Conservation (phyloP, 2,888 invertebrate species). For the Miltochrista miniata region DNA sequence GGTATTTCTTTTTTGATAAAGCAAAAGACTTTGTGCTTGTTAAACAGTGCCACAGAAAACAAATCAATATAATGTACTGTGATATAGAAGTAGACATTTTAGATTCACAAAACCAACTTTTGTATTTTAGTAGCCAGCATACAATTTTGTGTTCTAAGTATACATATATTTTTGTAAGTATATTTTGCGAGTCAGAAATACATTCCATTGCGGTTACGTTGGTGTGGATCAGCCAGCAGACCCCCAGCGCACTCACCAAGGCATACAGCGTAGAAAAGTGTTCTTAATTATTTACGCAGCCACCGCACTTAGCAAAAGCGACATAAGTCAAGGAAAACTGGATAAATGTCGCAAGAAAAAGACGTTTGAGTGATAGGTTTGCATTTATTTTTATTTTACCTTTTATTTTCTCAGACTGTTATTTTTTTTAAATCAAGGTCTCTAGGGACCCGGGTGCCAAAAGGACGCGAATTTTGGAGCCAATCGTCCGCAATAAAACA, state of each 20-base stretch:
- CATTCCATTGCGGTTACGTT: slow-evolving; percentile 21
- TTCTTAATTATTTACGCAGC: slow-evolving; percentile 74
- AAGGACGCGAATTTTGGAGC: slow-evolving; percentile 47
- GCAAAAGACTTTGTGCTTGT: too few species aligned
- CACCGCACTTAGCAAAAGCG: slow-evolving; percentile 56
- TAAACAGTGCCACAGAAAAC: too few species aligned
- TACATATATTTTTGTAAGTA: too few species aligned
- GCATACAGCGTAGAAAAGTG: slow-evolving; percentile 59
- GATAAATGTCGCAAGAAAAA: slow-evolving; percentile 37
- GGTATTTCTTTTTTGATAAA: too few species aligned
- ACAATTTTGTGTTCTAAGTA: too few species aligned
- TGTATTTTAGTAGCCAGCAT: too few species aligned
- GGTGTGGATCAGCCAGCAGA: slow-evolving; percentile 10
- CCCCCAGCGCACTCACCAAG: slow-evolving; percentile 22
- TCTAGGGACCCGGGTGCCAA: slow-evolving; percentile 34
- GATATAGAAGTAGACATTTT: neutral
- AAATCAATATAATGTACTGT: too few species aligned
- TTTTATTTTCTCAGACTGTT: slow-evolving; percentile 29
- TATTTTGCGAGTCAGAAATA: slow-evolving; percentile 3
- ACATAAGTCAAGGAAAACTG: slow-evolving; percentile 40
- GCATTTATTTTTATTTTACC: slow-evolving; percentile 30
- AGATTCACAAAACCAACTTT: neutral
- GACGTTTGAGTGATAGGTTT: slow-evolving; percentile 32
- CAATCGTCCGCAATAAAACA: slow-evolving; percentile 72
- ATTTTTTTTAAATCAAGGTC: slow-evolving; percentile 47